Evolutionary conservation across 2,888 invertebrate species (phyloP), one percentile per base, ranked within the genome.

Genomic region (Conops quadrifasciatus): DNA sequence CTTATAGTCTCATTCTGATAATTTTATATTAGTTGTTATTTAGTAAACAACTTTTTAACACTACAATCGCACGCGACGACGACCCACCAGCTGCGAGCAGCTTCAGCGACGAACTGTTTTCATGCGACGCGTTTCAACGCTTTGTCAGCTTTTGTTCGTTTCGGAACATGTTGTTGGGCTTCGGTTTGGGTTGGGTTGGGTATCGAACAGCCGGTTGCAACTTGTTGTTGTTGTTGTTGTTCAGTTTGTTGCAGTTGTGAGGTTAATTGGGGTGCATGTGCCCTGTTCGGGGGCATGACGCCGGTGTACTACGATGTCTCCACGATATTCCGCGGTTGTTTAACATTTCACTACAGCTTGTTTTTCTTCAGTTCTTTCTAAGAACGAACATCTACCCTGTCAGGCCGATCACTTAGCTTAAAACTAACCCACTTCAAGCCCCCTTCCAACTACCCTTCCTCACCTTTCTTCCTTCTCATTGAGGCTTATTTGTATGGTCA

Each of bases 41-140:
- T 51, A 11, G 19, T 51, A 16, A 16, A 51, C 51, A 51, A 11
- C 5, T 36, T 4, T 4, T 4, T 5, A 16, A 51, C 51, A 51
- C 19, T 19, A 51, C 16, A 51, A 51, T 11, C 11, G n/a, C n/a
- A n/a, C 43, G 51, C 56, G 16, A 36, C 26, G 13, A 51, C 65
- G 15, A 19, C 49, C 49, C 49, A 21, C 21, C 66, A 36, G 53
- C 36, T 24, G 16, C 16, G n/a, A 53, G 43, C 56, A 66, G 66
- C 66, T 56, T 43, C 66, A 43, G 56, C 56, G 43, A 56, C 21
- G 56, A 56, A 66, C 66, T 66, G 56, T 66, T 66, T 64, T 21
- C 16, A 13, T 26, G 9, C 53, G n/a, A 26, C 49, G 65, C 26
- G 15, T 26, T 49, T n/a, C 19, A 2, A 15, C 65, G 28, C 47